Conservation (phyloP, 1,140 invertebrate genomes). For the Frieseomelitta varia region DNA sequence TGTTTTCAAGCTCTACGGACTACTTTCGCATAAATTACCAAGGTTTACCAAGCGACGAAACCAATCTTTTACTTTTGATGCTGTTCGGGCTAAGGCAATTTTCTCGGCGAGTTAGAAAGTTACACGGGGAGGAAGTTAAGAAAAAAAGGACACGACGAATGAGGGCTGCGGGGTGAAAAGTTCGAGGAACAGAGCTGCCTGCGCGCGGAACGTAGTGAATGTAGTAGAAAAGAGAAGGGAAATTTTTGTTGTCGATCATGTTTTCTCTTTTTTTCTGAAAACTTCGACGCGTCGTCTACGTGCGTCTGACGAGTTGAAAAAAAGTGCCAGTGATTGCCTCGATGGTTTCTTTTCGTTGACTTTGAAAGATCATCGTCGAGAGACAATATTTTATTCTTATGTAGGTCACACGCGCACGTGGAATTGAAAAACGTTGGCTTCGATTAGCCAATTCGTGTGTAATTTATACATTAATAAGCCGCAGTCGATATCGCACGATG, state of each 20-base stretch:
- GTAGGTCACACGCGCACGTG: too few species aligned
- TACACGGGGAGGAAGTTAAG: background rate
- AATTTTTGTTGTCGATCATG: background rate
- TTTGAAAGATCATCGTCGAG: conserved; percentile 51
- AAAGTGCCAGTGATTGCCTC: conserved; percentile 43
- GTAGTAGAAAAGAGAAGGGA: background rate
- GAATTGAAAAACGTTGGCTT: too few species aligned
- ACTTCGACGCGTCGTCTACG: background rate
- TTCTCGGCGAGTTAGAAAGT: background rate
- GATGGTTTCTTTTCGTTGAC: conserved; percentile 45
- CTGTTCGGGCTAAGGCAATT: background rate
- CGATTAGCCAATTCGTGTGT: too few species aligned
- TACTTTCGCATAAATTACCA: background rate
- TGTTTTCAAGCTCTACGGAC: background rate
- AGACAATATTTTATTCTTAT: too few species aligned
- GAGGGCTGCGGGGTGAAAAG: background rate
- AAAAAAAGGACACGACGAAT: background rate
- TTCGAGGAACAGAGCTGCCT: background rate
- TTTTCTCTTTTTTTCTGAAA: background rate
- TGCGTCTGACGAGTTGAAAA: conserved; percentile 34
- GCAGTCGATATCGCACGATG: background rate
- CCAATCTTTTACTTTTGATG: background rate
- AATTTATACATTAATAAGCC: too few species aligned
- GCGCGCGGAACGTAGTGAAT: background rate
- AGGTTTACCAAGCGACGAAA: background rate